Base-by-base conservation (phyloP, 2,113 vertebrate species). In the Neotragus moschatus region DNA sequence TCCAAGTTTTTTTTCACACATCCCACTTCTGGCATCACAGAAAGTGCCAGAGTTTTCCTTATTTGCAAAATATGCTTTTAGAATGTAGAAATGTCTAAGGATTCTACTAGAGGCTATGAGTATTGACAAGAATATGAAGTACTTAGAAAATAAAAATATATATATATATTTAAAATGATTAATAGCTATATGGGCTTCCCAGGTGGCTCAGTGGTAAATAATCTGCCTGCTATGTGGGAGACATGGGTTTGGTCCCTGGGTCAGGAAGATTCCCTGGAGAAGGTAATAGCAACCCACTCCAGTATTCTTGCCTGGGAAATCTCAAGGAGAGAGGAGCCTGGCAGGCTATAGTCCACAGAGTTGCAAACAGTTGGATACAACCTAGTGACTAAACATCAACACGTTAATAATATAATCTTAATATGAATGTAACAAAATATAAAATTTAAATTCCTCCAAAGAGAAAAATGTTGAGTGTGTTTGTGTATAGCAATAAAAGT, bases 161-260 rank as follows among this genome's bases (percentile, higher is more conserved):
- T 66, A 25, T 43, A 58, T 36, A n/a, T 66, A 25, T 43, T 84
- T 79, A 66, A 14, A 82, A 87, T 84, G 3, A 95, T 53, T 47
- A 39, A 47, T 75, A 70, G 25, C 23, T 12, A 80, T 43, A 15
- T 73, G n/a, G n/a, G 10, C 11, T 73, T 73, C 36, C n/a, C 36
- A 73, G 66, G 66, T 73, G 36, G 66, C 66, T 39, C 66, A 36
- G n/a, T 73, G n/a, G n/a, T 73, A 73, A 73, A 39, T 11, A 39
- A 73, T 39, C 66, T 39, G 21, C n/a, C 36, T 73, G 19, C 19
- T 73, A 39, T 39, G 21, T 39, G 19, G 36, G 36, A 73, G 66
- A 23, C n/a, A 39, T 6, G 5, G 5, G 19, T 39, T 39, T 0
- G 0, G 5, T 73, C 17, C 66, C 66, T 73, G n/a, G n/a, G 2